A percentile compares a stretch with the other conserved stretches of the same genome.
Evolutionary conservation across 2,113 vertebrate genomes (phyloP).

Genomic region (Hepsetus odoe): DNA sequence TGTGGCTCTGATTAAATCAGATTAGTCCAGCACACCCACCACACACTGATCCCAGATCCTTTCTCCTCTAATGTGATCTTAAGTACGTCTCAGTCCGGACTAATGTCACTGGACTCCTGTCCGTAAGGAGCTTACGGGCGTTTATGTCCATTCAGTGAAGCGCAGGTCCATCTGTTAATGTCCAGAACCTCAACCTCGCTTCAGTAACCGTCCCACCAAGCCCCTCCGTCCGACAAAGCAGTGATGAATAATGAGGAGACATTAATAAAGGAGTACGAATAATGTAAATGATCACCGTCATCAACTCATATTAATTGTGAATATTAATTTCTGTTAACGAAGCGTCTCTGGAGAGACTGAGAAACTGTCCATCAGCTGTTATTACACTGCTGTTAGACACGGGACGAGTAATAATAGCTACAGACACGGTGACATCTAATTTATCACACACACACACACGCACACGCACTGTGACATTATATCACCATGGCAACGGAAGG

Average conservation of each 20-base stretch:
- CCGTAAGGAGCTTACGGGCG: conserved; percentile 36
- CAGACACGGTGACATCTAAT: conserved; percentile 15
- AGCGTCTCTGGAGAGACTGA: neutral
- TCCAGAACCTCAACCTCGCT: no score
- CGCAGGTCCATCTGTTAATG: conserved; percentile 20
- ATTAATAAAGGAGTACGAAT: no score
- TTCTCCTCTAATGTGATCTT: conserved; percentile 29
- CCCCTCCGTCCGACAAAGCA: neutral
- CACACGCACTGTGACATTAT: neutral
- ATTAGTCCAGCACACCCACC: conserved; percentile 35
- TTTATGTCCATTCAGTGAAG: conserved; percentile 31
- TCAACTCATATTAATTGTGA: no score
- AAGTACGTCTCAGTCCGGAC: conserved; percentile 20
- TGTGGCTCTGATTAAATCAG: conserved; percentile 53
- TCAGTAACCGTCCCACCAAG: no score
- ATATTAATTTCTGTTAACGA: conserved; percentile 39
- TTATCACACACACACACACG: conserved; percentile 12
- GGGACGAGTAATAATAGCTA: conserved; percentile 22
- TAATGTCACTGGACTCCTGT: conserved; percentile 16
- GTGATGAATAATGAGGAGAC: neutral
- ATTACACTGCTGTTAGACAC: neutral
- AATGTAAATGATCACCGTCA: no score
- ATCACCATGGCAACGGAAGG: neutral
- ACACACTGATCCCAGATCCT: conserved; percentile 19
- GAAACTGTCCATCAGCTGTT: conserved; percentile 13